A percentile compares a stretch with the other conserved stretches of the same genome.
Evolutionary conservation across 2,888 invertebrate species (phyloP).

Genomic region (Achlya flavicornis): DNA sequence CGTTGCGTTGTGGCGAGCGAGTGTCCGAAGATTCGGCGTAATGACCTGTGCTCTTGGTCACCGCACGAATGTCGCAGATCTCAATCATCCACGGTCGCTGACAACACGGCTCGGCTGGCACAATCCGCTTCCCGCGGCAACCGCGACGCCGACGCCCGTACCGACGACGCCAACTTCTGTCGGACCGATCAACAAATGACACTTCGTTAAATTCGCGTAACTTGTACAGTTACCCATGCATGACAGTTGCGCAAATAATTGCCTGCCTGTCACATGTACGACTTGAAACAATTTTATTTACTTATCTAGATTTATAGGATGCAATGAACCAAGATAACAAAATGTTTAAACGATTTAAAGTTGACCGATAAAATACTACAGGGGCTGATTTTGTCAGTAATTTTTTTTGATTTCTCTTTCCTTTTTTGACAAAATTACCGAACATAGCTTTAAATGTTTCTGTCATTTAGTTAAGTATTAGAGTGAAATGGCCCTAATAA

Average conservation of each 20-base stretch:
- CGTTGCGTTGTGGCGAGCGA: slow-evolving; percentile 46
- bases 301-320: neutral
- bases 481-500: too few species aligned
- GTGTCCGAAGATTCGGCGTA: slow-evolving; percentile 34
- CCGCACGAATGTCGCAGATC: slow-evolving; percentile 57
- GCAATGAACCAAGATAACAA: neutral
- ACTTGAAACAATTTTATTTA: neutral
- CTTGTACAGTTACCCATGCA: slow-evolving; percentile 30
- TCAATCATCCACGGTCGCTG: slow-evolving; percentile 50
- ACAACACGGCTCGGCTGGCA: slow-evolving; percentile 33
- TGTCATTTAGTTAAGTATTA: too few species aligned
- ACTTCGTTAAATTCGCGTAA: slow-evolving; percentile 43
- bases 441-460: too few species aligned
- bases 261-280: slow-evolving; percentile 2
- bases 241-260: slow-evolving; percentile 24
- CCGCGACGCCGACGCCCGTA: slow-evolving; percentile 14
- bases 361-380: too few species aligned
- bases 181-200: slow-evolving; percentile 45
- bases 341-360: neutral
- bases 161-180: slow-evolving; percentile 30
- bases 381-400: too few species aligned
- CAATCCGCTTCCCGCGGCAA: slow-evolving; percentile 32
- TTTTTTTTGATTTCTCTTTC: too few species aligned
- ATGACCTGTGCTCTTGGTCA: slow-evolving; percentile 49
- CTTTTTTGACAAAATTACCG: too few species aligned